Evolutionary conservation across 2,888 invertebrate genomes (phyloP), one percentile per base, ranked within the genome.

Genomic region (Pyrochroa serraticornis): DNA sequence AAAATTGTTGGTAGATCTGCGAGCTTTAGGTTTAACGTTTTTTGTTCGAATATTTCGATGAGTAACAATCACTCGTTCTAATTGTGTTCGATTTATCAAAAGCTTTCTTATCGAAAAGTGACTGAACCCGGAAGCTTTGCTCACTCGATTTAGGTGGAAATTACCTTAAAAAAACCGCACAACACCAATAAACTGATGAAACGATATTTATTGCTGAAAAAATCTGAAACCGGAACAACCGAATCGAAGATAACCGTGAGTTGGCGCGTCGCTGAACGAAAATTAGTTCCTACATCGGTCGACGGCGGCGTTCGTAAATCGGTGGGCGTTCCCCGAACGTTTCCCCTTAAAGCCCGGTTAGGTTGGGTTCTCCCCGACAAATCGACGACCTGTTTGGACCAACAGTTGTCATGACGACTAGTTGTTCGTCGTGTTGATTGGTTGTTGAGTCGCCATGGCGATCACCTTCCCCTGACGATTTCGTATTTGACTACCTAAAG

Each of bases 401-500:
- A 31, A 13, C 42, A 56, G 72, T 75, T 62, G 68, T 67, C 65
- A 74, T 73, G 71, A 73, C 63, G 66, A 75, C 74, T 22, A 58
- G 13, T 34, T 33, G 39, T 58, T 36, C 9, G 10, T 6, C 36
- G 2, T 8, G 47, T 48, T 22, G 56, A 75, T 77, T 77, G 72
- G 76, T 38, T 22, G 39, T 9, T 7, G 30, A 44, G 73, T 75
- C 66, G 59, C 72, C 65, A 75, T 75, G 75, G 73, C 69, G 68
- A 72, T 70, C 65, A 61, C 65, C 72, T 73, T 71, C 75, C 75
- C 75, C 72, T 73, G 70, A 63, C 69, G 62, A 69, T 72, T 69
- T 71, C 67, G 75, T 79, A 77, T 79, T 79, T 79, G 79, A 79
- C 78, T 79, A 79, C 78, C 78, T 77, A 79, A 79, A 79, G 79